Evolutionary conservation across 2,888 invertebrate species (phyloP), one percentile per base, ranked within the genome.

Genomic region (Volucella inflata): DNA sequence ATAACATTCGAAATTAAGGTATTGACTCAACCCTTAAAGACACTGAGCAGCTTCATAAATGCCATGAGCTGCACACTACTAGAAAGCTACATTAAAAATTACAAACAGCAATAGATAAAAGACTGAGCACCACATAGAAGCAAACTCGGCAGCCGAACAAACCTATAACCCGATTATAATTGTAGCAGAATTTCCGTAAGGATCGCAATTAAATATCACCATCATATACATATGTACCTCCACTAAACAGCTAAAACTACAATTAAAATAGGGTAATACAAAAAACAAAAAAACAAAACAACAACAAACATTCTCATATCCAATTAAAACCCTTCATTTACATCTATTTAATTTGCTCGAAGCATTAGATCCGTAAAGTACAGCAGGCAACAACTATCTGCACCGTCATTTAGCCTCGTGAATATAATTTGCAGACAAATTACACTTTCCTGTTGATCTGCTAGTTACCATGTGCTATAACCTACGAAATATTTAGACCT

Each of bases 371-470:
- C 36, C 21, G 11, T 42, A 21, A 21, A 21, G 21, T 21, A 21
- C 21, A 21, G 21, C 6, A 30, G 30, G 30, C 6, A 60, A 62
- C 72, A 42, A 21, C 51, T n/a, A 51, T 30, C 60, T 48, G 12
- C 46, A 38, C 46, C 38, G 38, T 11, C 60, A 68, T 62, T 53
- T 53, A 80, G 50, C 72, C 42, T 30, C 44, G 57, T 40, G n/a
- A 44, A 40, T 76, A 48, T 76, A 78, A 62, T 81, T 68, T 70
- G 3, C 68, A 60, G 21, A 30, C 62, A 75, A 80, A 80, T 76
- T 68, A 62, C 67, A 72, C 67, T 64, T 85, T 76, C 81, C 85
- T 85, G 85, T 76, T 81, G 85, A 76, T 85, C 67, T 72, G 17
- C 70, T 60, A 55, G 59, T 80, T 80, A 72, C 50, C 64, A 79